Percentiles rank a stretch among this genome's conserved stretches.
Conservation (phyloP, 1,140 invertebrate species). For the Campoletis sonorensis region DNA sequence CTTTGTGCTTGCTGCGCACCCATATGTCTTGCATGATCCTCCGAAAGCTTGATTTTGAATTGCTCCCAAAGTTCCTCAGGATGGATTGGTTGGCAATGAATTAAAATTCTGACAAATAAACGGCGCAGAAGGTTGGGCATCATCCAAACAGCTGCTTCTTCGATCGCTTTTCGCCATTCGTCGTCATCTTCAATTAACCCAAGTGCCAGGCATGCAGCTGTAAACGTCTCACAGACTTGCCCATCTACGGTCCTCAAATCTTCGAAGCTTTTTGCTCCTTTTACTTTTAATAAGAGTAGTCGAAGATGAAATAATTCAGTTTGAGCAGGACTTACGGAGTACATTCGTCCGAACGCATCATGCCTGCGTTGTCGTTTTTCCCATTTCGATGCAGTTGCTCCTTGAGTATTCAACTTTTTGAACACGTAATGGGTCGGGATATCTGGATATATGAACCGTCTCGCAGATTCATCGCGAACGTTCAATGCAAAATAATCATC, state of each 20-base stretch:
- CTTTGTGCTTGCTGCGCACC: constrained; percentile 6
- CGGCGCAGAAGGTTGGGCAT: constrained; percentile 21
- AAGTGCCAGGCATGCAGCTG: constrained; percentile 18
- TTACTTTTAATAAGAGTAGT: constrained; percentile 39
- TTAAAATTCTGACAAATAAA: constrained; percentile 40
- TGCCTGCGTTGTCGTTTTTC: constrained; percentile 44
- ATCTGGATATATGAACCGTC: constrained; percentile 31
- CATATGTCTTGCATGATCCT: constrained; percentile 39
- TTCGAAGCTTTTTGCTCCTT: constrained; percentile 40
- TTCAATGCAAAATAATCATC: constrained; percentile 32
- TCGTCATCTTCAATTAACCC: constrained; percentile 47
- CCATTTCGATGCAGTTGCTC: constrained; percentile 13
- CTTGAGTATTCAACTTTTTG: constrained; percentile 32
- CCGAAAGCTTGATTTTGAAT: constrained; percentile 39
- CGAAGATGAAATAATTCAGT: constrained; percentile 46
- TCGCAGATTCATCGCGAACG: constrained; percentile 19
- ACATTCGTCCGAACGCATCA: constrained; percentile 48
- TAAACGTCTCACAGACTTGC: constrained; percentile 25
- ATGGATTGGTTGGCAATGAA: constrained; percentile 41
- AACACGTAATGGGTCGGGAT: constrained; percentile 42
- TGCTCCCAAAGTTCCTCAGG: constrained; percentile 42
- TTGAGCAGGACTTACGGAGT: constrained; percentile 48
- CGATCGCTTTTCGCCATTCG: constrained; percentile 40
- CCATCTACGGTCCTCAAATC: constrained; percentile 41
- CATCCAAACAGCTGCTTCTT: constrained; percentile 45